Base-by-base conservation (phyloP, 2,797 vertebrate genomes). In the Aeoliscus strigatus region DNA sequence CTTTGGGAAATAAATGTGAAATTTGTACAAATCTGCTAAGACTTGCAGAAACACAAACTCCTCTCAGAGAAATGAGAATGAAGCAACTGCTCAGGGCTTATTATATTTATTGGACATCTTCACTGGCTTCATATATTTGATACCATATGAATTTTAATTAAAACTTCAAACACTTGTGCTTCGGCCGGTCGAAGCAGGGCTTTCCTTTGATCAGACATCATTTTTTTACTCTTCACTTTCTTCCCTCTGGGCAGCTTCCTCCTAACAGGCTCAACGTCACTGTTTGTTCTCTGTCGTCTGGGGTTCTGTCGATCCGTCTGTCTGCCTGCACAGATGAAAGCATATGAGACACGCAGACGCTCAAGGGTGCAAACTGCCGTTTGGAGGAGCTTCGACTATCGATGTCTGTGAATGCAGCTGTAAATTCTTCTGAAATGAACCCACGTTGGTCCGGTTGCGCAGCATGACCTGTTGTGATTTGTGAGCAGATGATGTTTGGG, bases 181-280 rank as follows among this genome's bases (percentile, higher is more conserved):
- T 35, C 29, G 42, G 60, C 75, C 50, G 54, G 67, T 70, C 59
- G 61, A 62, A 73, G 68, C 71, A 51, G 69, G 65, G 71, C 60
- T 78, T 78, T 48, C 59, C 82, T 89, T 90, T 90, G 84, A 89
- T 89, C 84, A 73, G 39, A 56, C 66, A 38, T 73, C 77, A 71
- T 66, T 30, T 77, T 75, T 74, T 60, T 60, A 52, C 59, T 70
- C 51, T 32, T 34, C 45, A 4, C 8, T 44, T 63, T 54, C 61
- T 70, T 60, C 76, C 79, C 81, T 63, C 57, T 51, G 70, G 81
- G 83, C 71, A 73, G 65, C 70, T 75, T 71, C 27, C 33, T 56
- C 70, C 66, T 88, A 86, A 87, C 83, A 83, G 85, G 82, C 70
- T 61, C 56, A 37, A 56, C 48, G 30, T 60, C 42, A 42, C 68